phyloP scores from a whole-genome alignment of 2,888 invertebrate species.

The Amphipyra tragopoginis region DNA sequence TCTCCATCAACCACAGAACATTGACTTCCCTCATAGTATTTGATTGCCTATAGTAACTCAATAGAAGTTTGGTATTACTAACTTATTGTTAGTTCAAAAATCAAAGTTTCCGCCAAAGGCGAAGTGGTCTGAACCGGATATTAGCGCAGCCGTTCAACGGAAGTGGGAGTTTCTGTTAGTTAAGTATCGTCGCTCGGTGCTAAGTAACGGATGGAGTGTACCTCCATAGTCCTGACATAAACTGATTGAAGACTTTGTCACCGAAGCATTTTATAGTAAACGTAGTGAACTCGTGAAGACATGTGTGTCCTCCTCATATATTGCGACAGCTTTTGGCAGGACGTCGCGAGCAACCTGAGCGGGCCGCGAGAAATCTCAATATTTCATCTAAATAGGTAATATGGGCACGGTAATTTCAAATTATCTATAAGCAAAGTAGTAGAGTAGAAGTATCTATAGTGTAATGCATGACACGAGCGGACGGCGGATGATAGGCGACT shows the following conservation, averaged over 20 bases:
- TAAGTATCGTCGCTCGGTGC: conserved; percentile 16
- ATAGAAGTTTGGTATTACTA: conserved; percentile 31
- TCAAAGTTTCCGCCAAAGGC: conserved; percentile 31
- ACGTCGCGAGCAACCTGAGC: too few relatives aligned
- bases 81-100: conserved; percentile 48
- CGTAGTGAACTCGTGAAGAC: too few relatives aligned
- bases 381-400: too few relatives aligned
- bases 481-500: too few relatives aligned
- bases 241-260: neutral
- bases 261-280: too few relatives aligned
- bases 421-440: too few relatives aligned
- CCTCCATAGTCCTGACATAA: neutral
- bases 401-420: too few relatives aligned
- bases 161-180: conserved; percentile 53
- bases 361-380: too few relatives aligned
- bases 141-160: conserved; percentile 50
- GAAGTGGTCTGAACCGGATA: conserved; percentile 45
- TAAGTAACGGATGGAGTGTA: conserved; percentile 37
- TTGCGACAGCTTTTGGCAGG: too few relatives aligned
- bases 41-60: conserved; percentile 2
- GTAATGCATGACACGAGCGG: too few relatives aligned
- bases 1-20: neutral
- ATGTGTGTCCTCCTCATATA: too few relatives aligned
- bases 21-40: neutral
- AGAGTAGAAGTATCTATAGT: too few relatives aligned